Base-by-base conservation (phyloP, 2,797 vertebrate species). In the Xerus rutilus region DNA sequence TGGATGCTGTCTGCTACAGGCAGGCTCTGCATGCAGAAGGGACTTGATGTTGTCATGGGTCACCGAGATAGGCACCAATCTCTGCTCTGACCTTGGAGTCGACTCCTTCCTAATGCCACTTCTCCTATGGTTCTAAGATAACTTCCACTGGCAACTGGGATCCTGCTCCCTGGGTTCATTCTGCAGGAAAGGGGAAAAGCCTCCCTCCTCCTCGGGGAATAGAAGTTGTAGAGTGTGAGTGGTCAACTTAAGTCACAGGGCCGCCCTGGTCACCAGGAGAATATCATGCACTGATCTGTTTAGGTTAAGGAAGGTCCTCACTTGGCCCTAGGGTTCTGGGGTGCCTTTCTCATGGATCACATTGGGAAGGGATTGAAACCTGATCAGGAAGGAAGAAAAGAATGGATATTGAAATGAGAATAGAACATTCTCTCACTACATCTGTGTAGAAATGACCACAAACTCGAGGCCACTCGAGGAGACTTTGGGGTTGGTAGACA, bases 321-420 rank as follows among this genome's bases (percentile, higher is more conserved):
- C 25, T 57, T 81, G 52, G 52, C 45, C 69, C 6, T 18, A 43
- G 35, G 13, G 1, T 32, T 76, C 4, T 2, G 43, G 39, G 10
- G n/a, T 79, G 28, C 65, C 13, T 62, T 86, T 82, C 47, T 39
- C 39, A 18, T 9, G 11, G 35, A 9, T 35, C 62, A 35, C 9
- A 7, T 1, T 88, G n/a, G 45, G n/a, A 20, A 81, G 49, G 9
- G 3, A 28, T 20, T 85, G 54, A 81, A 86, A 96, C 76, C 54
- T 49, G 32, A 73, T 84, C 39, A 76, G 15, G 47, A 93, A 93
- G 73, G 59, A 78, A 72, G 89, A 69, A 83, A 47, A 67, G 54
- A 73, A 62, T 21, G 49, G 81, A 82, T 57, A 12, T 23, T 32
- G 64, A 20, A 49, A 32, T 47, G 15, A 59, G 79, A 30, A n/a